These are phyloP conservation scores for Mesopsocus fuscifrons DNA, from an alignment of 2,888 invertebrate species.

Conservation along the genomic window DNA sequence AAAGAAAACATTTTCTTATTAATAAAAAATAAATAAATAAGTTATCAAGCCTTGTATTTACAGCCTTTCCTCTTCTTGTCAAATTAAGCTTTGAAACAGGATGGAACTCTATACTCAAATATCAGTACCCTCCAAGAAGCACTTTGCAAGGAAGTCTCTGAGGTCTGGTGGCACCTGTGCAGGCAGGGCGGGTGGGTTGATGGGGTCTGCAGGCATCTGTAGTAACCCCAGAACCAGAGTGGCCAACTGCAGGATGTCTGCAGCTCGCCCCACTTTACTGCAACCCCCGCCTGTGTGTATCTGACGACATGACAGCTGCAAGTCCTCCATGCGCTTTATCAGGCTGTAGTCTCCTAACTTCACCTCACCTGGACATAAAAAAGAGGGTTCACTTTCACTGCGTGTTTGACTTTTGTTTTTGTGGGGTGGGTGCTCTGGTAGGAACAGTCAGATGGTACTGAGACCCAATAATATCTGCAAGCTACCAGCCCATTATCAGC, in stretches of 20 bases:
- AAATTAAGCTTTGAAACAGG: too few species aligned
- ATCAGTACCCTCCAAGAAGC: slow-evolving; percentile 17
- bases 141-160: slow-evolving; percentile 55
- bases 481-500: too few species aligned
- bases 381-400: slow-evolving; percentile 8
- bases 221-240: slow-evolving; percentile 44
- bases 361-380: slow-evolving; percentile 26
- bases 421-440: too few species aligned
- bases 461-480: too few species aligned
- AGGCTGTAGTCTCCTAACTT: slow-evolving; percentile 50
- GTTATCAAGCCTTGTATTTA: too few species aligned
- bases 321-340: slow-evolving; percentile 43
- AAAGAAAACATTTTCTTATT: too few species aligned
- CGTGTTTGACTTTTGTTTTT: too few species aligned
- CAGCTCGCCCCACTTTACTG: slow-evolving; percentile 39
- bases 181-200: slow-evolving; percentile 36
- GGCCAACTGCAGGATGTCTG: slow-evolving; percentile 55
- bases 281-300: slow-evolving; percentile 25
- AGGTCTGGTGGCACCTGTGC: slow-evolving; percentile 33
- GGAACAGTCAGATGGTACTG: too few species aligned
- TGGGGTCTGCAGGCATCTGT: slow-evolving; percentile 30
- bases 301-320: slow-evolving; percentile 22
- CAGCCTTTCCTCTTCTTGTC: too few species aligned
- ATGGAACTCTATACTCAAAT: too few species aligned
- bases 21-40: too few species aligned